Evolutionary conservation across 2,888 invertebrate species (phyloP), one percentile per base, ranked within the genome.

Genomic region (Norana najaformis): DNA sequence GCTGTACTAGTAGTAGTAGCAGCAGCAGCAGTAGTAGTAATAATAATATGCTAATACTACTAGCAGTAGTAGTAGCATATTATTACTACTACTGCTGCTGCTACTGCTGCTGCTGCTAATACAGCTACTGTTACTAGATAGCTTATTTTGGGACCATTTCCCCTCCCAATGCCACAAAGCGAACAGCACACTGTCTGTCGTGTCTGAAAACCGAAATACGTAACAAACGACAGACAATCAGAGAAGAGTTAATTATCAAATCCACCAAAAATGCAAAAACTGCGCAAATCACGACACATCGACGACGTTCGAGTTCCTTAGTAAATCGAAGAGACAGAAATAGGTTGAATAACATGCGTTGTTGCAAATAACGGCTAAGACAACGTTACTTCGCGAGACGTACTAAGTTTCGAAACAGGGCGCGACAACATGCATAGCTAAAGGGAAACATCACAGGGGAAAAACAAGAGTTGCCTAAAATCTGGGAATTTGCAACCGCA

Each of bases 201-300:
- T 23, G 47, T 47, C 47, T 23, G 47, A 23, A 47, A 47, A 47
- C 47, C 41, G 11, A 47, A 69, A 69, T 8, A 69, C n/a, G n/a
- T 8, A n/a, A 69, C 69, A n/a, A 69, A 69, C 69, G n/a, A 69
- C 69, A 69, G 13, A 69, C n/a, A n/a, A n/a, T n/a, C 8, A 69
- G 69, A 69, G 69, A 69, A 69, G 69, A 69, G 11, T 69, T n/a
- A 47, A n/a, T 69, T n/a, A 47, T 69, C 30, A 69, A 69, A 69
- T 30, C 69, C 69, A 69, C 69, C n/a, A n/a, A 69, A 69, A n/a
- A 69, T 69, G 69, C 69, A n/a, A 69, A 69, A 69, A 69, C 69
- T n/a, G 69, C n/a, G 30, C 69, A 69, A 69, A 69, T 11, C 11
- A 69, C 69, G 69, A 69, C 69, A n/a, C n/a, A 8, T n/a, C 0